Conservation (phyloP, 2,888 invertebrate species). For the Lasioglossum calceatum region DNA sequence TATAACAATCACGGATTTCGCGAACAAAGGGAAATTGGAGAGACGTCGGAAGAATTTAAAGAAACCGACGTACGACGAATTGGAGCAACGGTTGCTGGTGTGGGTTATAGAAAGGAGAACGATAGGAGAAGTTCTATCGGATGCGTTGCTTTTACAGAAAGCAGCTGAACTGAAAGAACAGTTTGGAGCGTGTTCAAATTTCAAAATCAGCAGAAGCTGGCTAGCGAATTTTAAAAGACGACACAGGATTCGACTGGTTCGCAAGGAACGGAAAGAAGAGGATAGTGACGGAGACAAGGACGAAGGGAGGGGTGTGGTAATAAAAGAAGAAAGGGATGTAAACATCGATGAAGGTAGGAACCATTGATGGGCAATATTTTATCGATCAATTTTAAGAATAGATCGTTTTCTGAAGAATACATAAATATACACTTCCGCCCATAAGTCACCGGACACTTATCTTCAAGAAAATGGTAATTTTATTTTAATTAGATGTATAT, state of each 20-base stretch:
- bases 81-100: neutral
- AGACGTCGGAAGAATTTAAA: neutral
- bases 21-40: neutral
- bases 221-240: neutral
- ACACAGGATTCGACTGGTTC: neutral
- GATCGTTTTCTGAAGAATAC: too few species aligned
- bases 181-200: neutral
- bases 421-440: too few species aligned
- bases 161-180: neutral
- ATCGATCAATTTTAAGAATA: too few species aligned
- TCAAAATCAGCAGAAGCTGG: neutral
- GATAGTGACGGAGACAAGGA: too few species aligned
- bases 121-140: neutral
- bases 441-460: too few species aligned
- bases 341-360: neutral
- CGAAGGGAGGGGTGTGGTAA: too few species aligned
- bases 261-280: too few species aligned
- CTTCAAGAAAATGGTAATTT: too few species aligned
- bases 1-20: neutral
- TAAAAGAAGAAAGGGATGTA: too few species aligned
- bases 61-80: neutral
- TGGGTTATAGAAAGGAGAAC: neutral
- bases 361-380: too few species aligned
- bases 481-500: too few species aligned
- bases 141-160: neutral